Evolutionary conservation across 2,113 vertebrate genomes (phyloP).

Genomic region (Hemiscyllium ocellatum): DNA sequence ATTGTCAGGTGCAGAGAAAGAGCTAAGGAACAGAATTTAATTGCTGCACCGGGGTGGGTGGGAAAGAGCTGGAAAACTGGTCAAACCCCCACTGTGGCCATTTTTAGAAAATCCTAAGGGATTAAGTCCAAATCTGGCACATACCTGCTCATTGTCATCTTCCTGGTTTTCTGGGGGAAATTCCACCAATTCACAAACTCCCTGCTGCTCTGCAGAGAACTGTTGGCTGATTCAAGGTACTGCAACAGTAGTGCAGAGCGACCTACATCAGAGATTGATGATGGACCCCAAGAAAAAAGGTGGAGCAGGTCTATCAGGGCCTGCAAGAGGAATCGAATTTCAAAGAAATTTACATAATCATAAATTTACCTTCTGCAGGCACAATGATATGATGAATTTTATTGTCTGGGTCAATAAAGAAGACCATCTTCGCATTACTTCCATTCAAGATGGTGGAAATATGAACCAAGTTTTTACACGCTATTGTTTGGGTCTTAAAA

Average conservation of each 20-base stretch:
- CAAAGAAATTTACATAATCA: neutral
- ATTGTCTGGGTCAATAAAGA: conserved; percentile 57
- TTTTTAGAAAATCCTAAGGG: neutral
- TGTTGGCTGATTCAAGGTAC: neutral
- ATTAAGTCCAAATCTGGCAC: neutral
- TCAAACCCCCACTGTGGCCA: neutral
- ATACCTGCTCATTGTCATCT: neutral
- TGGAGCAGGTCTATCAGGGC: neutral
- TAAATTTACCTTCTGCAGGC: conserved; percentile 45
- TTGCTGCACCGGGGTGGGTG: no score
- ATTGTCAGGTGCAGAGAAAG: no score
- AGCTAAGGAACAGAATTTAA: no score
- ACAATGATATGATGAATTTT: conserved; percentile 49
- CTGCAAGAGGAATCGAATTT: neutral
- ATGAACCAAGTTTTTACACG: conserved; percentile 50
- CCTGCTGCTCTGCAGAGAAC: neutral
- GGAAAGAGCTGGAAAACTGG: neutral
- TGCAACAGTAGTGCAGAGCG: neutral
- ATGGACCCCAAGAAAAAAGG: neutral
- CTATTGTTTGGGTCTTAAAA: conserved; percentile 21
- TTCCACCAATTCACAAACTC: neutral
- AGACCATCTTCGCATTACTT: conserved; percentile 54
- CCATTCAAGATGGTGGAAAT: conserved; percentile 46
- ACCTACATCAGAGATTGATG: neutral
- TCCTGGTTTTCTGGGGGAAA: neutral